phyloP scores from a whole-genome alignment of 92 coral and sea anemone species.

The Heliopora coerulea region DNA sequence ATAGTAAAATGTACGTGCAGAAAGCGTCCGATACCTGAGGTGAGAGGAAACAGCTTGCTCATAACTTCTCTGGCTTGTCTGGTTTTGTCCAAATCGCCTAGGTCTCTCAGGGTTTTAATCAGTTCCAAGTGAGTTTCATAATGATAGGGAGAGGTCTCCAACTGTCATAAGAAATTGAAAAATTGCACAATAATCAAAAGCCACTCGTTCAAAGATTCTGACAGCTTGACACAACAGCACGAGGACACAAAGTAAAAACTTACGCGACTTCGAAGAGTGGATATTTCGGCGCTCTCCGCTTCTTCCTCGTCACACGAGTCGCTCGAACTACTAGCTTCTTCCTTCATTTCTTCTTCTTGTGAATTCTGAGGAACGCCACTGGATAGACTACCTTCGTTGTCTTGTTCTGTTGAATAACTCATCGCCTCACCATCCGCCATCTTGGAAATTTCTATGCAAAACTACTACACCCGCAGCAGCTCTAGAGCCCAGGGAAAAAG shows the following conservation, averaged over 20 bases:
- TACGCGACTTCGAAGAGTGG: constrained; percentile 14
- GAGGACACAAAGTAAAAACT: background rate
- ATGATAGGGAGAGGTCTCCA: constrained; percentile 76
- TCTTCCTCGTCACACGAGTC: constrained; percentile 65
- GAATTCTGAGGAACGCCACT: constrained; percentile 30
- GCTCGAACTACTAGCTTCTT: constrained; percentile 39
- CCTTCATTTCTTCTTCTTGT: constrained; percentile 53
- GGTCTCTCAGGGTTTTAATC: constrained; percentile 60
- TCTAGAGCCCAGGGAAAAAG: too few relatives aligned
- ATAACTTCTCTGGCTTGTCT: constrained; percentile 81
- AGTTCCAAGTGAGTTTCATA: constrained; percentile 86
- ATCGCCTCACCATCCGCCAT: constrained; percentile 49
- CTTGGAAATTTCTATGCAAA: constrained; percentile 5
- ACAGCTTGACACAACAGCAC: background rate
- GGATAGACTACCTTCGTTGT: constrained; percentile 43
- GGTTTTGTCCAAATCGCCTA: constrained; percentile 83
- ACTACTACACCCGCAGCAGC: background rate
- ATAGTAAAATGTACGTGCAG: too few relatives aligned
- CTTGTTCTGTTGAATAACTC: constrained; percentile 31
- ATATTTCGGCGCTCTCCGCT: constrained; percentile 60
- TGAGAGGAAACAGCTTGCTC: constrained; percentile 87
- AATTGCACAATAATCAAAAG: background rate
- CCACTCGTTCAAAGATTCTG: too few relatives aligned
- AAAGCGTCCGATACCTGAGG: constrained; percentile 69
- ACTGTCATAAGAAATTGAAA: constrained; percentile 39